These are phyloP conservation scores for Apaloderma vittatum DNA, from an alignment of 2,113 vertebrate genomes.

Conservation along the genomic window DNA sequence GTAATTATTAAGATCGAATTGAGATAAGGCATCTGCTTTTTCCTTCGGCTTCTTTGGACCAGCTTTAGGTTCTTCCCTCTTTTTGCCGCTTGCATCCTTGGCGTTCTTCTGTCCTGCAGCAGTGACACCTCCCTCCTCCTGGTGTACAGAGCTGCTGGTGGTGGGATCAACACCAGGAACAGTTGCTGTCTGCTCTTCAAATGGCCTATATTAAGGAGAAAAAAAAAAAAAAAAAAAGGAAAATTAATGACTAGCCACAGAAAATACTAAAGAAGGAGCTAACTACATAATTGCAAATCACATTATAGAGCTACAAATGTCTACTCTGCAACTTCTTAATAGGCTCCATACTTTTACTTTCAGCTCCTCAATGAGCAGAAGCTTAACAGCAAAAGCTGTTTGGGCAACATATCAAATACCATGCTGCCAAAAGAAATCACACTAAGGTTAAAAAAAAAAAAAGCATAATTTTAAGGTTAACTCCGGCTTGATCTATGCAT, in stretches of 20 bases:
- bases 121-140: slow-evolving; percentile 76
- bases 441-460: neutral
- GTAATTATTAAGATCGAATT: slow-evolving; percentile 99
- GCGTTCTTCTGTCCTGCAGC: slow-evolving; percentile 78
- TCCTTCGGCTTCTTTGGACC: slow-evolving; percentile 95
- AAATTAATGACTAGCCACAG: neutral
- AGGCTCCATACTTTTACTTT: neutral
- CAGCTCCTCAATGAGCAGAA: neutral
- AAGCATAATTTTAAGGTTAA: neutral
- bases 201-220: slow-evolving; percentile 62
- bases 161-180: slow-evolving; percentile 59
- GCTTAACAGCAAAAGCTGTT: neutral
- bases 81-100: slow-evolving; percentile 87
- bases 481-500: neutral
- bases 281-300: neutral
- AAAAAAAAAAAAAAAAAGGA: neutral
- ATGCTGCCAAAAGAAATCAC: neutral
- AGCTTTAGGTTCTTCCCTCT: slow-evolving; percentile 93
- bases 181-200: slow-evolving; percentile 79
- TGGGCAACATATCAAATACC: neutral
- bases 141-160: slow-evolving; percentile 77
- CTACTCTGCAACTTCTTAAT: neutral
- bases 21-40: slow-evolving; percentile 94
- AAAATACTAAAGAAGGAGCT: neutral
- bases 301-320: accelerated